phyloP scores from a whole-genome alignment of 2,113 vertebrate species.

The Zootoca vivipara region DNA sequence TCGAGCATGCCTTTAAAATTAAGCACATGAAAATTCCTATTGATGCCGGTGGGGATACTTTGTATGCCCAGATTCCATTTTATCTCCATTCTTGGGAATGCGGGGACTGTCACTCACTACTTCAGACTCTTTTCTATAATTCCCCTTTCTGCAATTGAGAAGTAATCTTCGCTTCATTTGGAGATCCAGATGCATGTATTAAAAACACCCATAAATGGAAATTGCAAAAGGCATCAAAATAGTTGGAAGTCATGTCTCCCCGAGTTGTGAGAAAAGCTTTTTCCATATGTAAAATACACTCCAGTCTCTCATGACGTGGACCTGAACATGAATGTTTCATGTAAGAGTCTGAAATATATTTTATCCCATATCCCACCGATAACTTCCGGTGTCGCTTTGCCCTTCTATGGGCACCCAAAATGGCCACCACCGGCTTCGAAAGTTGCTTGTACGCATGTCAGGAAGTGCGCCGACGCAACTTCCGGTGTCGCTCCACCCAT shows the following conservation, averaged over 20 bases:
- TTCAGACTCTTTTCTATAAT: slow-evolving; percentile 8
- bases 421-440: too few species aligned
- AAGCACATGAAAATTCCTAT: background rate
- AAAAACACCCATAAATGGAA: background rate
- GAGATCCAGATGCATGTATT: background rate
- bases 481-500: too few species aligned
- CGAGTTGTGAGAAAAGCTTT: background rate
- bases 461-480: too few species aligned
- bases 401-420: too few species aligned
- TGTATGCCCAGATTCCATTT: slow-evolving; percentile 5
- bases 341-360: background rate
- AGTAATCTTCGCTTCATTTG: slow-evolving; percentile 2
- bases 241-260: background rate
- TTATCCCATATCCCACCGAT: too few species aligned
- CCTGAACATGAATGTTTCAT: background rate
- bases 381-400: too few species aligned
- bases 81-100: slow-evolving; percentile 6
- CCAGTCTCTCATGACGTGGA: background rate
- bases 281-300: background rate
- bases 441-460: too few species aligned
- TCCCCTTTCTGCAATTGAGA: slow-evolving; percentile 2
- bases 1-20: slow-evolving; percentile 16
- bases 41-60: slow-evolving; percentile 17
- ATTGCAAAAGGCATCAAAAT: background rate
- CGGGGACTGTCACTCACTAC: background rate